phyloP scores from a whole-genome alignment of 2,113 vertebrate genomes.

The Siniperca knerii region DNA sequence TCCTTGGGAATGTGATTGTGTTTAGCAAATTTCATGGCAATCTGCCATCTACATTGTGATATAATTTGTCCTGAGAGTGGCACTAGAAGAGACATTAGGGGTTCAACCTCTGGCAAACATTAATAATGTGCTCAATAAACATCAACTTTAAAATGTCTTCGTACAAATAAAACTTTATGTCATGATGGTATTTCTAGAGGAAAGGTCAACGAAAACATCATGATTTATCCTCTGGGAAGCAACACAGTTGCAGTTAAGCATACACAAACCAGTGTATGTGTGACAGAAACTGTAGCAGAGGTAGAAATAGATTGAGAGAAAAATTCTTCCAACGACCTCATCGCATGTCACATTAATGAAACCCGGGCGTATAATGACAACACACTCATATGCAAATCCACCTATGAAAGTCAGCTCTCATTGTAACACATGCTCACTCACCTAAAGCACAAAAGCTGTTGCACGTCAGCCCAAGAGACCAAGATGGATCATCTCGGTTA shows the following conservation, averaged over 20 bases:
- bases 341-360: conserved; percentile 34
- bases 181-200: background rate
- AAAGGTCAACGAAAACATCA: background rate
- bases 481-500: conserved; percentile 70
- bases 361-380: background rate
- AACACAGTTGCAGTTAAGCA: too few relatives aligned
- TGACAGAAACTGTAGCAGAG: background rate
- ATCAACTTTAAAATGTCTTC: background rate
- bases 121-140: background rate
- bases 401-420: conserved; percentile 8
- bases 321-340: conserved; percentile 18
- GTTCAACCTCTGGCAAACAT: background rate
- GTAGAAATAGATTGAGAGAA: conserved; percentile 18
- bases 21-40: background rate
- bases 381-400: conserved; percentile 38
- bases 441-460: conserved; percentile 52
- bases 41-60: background rate
- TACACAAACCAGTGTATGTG: background rate
- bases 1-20: background rate
- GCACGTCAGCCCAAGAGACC: conserved; percentile 43
- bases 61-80: background rate
- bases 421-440: conserved; percentile 49
- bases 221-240: background rate
- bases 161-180: background rate
- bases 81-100: background rate